These are phyloP conservation scores for Globicephala melas DNA, from an alignment of 2,113 vertebrate genomes.

Conservation along the genomic window DNA sequence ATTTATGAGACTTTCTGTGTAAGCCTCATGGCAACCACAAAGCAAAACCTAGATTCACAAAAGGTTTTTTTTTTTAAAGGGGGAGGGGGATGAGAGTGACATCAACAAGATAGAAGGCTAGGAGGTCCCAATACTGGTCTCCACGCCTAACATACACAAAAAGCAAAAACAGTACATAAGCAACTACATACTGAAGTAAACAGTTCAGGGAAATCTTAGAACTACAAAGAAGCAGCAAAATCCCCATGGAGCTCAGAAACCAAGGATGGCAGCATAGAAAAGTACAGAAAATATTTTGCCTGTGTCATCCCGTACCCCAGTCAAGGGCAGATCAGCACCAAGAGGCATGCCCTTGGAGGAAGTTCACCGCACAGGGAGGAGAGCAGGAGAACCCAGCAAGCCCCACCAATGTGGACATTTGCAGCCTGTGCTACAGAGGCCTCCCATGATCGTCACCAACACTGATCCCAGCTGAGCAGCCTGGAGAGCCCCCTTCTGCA, in stretches of 20 bases:
- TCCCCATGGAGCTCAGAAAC: not conserved
- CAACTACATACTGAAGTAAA: not conserved
- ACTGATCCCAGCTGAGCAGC: not conserved
- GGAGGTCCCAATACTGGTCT: not conserved
- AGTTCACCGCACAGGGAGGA: not conserved
- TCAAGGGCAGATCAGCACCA: not conserved
- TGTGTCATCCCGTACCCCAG: not conserved
- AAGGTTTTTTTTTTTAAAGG: not conserved
- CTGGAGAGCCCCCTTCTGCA: not conserved
- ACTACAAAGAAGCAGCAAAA: not conserved
- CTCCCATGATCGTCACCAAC: not conserved
- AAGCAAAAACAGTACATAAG: not conserved
- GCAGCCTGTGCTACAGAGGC: not conserved
- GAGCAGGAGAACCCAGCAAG: not conserved
- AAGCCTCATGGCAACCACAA: not conserved
- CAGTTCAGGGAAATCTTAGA: not conserved
- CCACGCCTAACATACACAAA: not conserved
- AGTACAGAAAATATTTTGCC: not conserved
- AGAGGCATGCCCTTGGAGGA: not conserved
- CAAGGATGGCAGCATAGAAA: not conserved
- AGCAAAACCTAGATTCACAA: not conserved
- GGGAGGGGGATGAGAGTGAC: not conserved
- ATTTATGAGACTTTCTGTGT: not conserved
- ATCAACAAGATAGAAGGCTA: not conserved
- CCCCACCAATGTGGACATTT: fast-evolving